Base-by-base conservation (phyloP, 2,888 invertebrate species). In the Nymphalis urticae region DNA sequence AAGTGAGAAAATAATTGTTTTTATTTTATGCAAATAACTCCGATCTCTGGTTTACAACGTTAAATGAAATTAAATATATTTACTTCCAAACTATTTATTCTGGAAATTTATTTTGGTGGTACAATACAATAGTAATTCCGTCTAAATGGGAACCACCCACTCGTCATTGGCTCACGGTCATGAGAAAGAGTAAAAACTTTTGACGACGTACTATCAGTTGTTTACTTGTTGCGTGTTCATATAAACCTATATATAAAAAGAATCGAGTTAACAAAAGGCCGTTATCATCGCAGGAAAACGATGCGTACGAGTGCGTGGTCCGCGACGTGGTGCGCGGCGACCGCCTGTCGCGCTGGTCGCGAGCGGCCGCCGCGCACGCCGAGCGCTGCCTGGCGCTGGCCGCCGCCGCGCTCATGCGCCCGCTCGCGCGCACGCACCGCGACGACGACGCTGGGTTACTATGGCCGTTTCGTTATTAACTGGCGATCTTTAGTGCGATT, bases 241-340 rank as follows among this genome's bases (percentile, higher is more conserved):
- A 32, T 32, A 32, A 32, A 32, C 6, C 5, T 32, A 10, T 0
- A 42, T 42, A 10, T 42, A 10, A 42, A 42, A 42, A 2, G 9
- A 42, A 42, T 10, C 10, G 10, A 36, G 36, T 10, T 13, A 10
- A 13, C 4, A 13, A 1, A 51, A 10, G 9, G 10, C 19, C 51
- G 0, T 19, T 19, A 51, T 19, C 9, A 16, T 36, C 7, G 16
- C 19, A 92, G 92, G 92, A 91, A 74, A 88, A 84, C 70, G 92
- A 92, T 69, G 86, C 92, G 6, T 89, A 87, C 78, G 87, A 86
- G 72, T 88, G 88, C 68, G 93, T 93, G 51, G 80, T 92, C 1
- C 87, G 90, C 10, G 93, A 93, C 82, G 92, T 93, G 76, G 80
- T 88, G 1, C 90, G 91, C 68, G 90, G 87, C 9, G 93, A 93